Base-by-base conservation (phyloP, 2,888 invertebrate species). In the Drosophila melanocephala region DNA sequence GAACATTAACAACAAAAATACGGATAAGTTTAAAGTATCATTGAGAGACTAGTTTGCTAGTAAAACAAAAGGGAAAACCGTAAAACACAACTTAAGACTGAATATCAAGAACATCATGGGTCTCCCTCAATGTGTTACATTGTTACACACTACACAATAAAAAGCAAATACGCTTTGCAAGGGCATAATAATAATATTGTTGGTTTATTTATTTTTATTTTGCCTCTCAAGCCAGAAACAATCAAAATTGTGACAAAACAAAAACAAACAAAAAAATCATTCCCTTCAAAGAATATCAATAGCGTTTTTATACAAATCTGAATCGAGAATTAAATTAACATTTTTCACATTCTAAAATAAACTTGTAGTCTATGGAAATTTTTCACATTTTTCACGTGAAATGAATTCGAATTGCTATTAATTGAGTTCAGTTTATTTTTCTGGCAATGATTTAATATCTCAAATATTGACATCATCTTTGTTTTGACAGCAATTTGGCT, bases 391-490 rank as follows among this genome's bases (percentile, higher is more conserved):
- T 26, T 22, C 14, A 9, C 1, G 28, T 26, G 26, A 50, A 50
- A 50, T 16, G 16, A 33, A 33, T 35, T 35, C n/a, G 30, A 63
- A 39, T 63, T 72, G 30, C 14, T 52, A 44, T 19, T 16, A 71
- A 55, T 55, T 55, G n/a, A 47, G 53, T 44, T 64, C 33, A 51
- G 61, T 39, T 56, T 16, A 47, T 7, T 56, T 58, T 28, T 28
- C 52, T 56, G 9, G 50, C 42, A 52, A 60, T 70, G 63, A 56
- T 64, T 51, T 51, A 63, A 39, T 51, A 42, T 32, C 58, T 50
- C n/a, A 42, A 69, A 75, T 47, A 75, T 63, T 69, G 59, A 66
- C 61, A 64, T 61, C 53, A 61, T 61, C 52, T 59, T 28, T 55
- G 63, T 44, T 57, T 61, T 59, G 30, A 42, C 35, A 58, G 53